Base-by-base conservation (phyloP, 2,888 invertebrate genomes). In the Elegia similella region DNA sequence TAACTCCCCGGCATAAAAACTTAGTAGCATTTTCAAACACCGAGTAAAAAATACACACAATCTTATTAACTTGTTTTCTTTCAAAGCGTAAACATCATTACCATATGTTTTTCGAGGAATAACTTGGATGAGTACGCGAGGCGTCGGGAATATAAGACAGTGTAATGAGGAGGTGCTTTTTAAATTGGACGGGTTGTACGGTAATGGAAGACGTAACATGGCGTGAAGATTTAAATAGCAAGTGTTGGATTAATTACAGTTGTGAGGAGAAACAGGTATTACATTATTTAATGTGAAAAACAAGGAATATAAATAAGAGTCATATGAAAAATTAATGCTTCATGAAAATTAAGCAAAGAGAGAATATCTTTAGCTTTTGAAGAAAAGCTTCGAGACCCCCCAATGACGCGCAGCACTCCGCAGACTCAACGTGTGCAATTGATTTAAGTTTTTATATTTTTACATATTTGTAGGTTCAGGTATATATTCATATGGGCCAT, bases 61-160 rank as follows among this genome's bases (percentile, higher is more conserved):
- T 42, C 38, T 54, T 57, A 50, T 50, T 57, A 54, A 56, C 57
- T 60, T 57, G 57, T 60, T 57, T 60, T 52, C 55, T 34, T 16
- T 57, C 30, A 17, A 10, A 32, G 52, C 23, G 55, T 57, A 60
- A 60, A 60, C 57, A 46, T 30, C 50, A 59, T 59, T 54, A 43
- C 34, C 56, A 59, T 56, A 48, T 50, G 43, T 53, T 50, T 50
- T 34, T 34, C 32, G 16, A 50, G 34, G 34, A 34, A 50, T 50
- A 34, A 50, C 50, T 10, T 16, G 6, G 34, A 32, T 15, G 34
- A 50, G 34, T 34, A 34, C n/a, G 34, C 16, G 34, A 15, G 34
- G 50, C 50, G 34, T 15, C 16, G 34, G 10, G 16, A 50, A 50
- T 34, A 50, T 50, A 16, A 34, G 16, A 34, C 15, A 16, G 10